Base-by-base conservation (phyloP, 2,888 invertebrate species). In the Cheilosia grossa region DNA sequence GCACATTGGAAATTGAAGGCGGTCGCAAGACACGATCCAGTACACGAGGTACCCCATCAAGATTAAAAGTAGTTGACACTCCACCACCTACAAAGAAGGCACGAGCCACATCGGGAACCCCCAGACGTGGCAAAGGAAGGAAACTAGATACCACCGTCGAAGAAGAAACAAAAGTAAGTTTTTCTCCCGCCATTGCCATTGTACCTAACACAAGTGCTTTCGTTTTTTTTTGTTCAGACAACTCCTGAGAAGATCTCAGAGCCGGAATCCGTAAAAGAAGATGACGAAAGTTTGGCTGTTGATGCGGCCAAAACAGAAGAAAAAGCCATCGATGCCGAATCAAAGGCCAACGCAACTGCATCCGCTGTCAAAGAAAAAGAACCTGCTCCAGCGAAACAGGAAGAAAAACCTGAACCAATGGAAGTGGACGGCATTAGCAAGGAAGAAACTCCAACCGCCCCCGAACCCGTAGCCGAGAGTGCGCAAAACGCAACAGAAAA, bases 1-100 rank as follows among this genome's bases (percentile, higher is more conserved):
- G 91, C 15, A 90, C 88, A 42, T 67, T 91, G 42, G 91, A 92
- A 67, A 87, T 91, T 30, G 91, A 91, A 64, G 91, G 91, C 10
- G 92, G 92, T 6, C 89, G 92, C 47, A 90, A 89, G 30, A 92
- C 92, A 33, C 90, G 92, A 49, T 92, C 92, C 24, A 92, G 91
- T 87, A 89, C 91, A 30, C 89, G 91, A 40, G 91, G 91, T 58
- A 90, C 90, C 59, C 90, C 90, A 30, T 90, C 90, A 40, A 88
- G 89, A 61, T 88, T 89, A 24, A 77, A 89, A 54, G 88, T 89
- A 17, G 87, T 89, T 2, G 87, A 88, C 15, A 91, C 91, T 19
- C 91, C 92, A 75, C 91, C 91, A 61, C 90, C 91, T 13, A 88
- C 88, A 6, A 92, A 92, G 87, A 91, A 90, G 85, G 87, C 91